Evolutionary conservation across 2,797 vertebrate genomes (phyloP).

Genomic region (Phrynocephalus forsythii): DNA sequence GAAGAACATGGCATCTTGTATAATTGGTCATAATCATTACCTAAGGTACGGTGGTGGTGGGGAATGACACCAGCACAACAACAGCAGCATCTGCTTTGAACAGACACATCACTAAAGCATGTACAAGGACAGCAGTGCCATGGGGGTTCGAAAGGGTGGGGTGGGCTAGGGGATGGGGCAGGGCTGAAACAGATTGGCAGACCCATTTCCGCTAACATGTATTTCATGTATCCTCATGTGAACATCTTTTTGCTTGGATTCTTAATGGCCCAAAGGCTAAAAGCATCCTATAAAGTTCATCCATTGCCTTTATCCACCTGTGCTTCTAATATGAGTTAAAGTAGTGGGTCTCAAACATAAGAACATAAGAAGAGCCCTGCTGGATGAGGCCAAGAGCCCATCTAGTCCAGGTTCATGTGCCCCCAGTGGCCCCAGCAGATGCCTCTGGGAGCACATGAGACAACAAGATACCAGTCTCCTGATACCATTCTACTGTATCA

Average conservation of each 20-base stretch:
- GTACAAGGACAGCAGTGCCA: conserved; percentile 62
- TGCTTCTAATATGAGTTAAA: conserved; percentile 30
- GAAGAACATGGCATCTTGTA: conserved; percentile 77
- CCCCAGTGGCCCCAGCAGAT: too few species aligned
- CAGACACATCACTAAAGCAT: conserved; percentile 63
- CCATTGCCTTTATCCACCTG: conserved; percentile 37
- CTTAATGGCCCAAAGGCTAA: conserved; percentile 71
- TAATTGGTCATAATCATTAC: conserved; percentile 78
- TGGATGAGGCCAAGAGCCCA: too few species aligned
- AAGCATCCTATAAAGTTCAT: conserved; percentile 65
- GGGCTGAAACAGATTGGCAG: conserved; percentile 51
- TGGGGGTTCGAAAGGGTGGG: background rate
- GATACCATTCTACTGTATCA: too few species aligned
- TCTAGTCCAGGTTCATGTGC: too few species aligned
- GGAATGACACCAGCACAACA: conserved; percentile 70
- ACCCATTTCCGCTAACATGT: conserved; percentile 57
- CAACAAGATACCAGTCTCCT: too few species aligned
- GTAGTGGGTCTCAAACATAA: too few species aligned
- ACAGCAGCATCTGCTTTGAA: conserved; percentile 74
- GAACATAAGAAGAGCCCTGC: too few species aligned
- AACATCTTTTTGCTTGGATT: conserved; percentile 64
- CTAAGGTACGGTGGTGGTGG: conserved; percentile 37
- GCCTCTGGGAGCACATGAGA: too few species aligned
- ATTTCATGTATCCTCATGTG: conserved; percentile 62
- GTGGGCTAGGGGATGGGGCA: too few species aligned